Evolutionary conservation across 2,888 invertebrate genomes (phyloP).

Genomic region (Leucophora obtusa): DNA sequence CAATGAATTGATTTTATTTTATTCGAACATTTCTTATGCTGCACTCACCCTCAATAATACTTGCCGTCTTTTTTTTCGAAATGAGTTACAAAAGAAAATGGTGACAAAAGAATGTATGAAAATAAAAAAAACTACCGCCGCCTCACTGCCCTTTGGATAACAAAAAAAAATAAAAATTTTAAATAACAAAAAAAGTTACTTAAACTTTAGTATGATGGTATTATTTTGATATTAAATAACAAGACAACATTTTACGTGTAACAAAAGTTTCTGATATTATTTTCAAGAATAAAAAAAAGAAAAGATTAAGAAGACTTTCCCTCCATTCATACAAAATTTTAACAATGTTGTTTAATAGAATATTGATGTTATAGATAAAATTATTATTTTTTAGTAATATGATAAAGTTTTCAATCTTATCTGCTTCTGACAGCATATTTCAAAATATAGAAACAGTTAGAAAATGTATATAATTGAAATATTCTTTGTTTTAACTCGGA

Average conservation of each 20-base stretch:
- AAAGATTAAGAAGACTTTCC: slow-evolving; percentile 53
- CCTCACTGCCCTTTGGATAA: slow-evolving; percentile 59
- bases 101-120: neutral
- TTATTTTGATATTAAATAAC: slow-evolving; percentile 46
- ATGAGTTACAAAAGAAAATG: neutral
- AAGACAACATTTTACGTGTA: slow-evolving; percentile 38
- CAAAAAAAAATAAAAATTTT: slow-evolving; percentile 23
- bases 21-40: neutral
- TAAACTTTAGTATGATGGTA: slow-evolving; percentile 34
- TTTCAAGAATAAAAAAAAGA: slow-evolving; percentile 29
- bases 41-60: neutral
- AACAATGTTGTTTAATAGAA: slow-evolving; percentile 40
- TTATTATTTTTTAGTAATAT: neutral
- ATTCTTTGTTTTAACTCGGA: no score
- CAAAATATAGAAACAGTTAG: no score
- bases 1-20: slow-evolving; percentile 37
- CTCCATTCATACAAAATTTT: neutral
- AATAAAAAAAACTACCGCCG: slow-evolving; percentile 34
- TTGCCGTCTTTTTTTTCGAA: slow-evolving; percentile 5
- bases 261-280: slow-evolving; percentile 44
- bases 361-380: slow-evolving; percentile 27
- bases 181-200: slow-evolving; percentile 28
- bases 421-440: no score
- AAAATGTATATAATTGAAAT: no score
- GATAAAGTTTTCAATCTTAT: no score